These are phyloP conservation scores for Melinopterus prodromus DNA, from an alignment of 2,888 invertebrate species.

Conservation along the genomic window DNA sequence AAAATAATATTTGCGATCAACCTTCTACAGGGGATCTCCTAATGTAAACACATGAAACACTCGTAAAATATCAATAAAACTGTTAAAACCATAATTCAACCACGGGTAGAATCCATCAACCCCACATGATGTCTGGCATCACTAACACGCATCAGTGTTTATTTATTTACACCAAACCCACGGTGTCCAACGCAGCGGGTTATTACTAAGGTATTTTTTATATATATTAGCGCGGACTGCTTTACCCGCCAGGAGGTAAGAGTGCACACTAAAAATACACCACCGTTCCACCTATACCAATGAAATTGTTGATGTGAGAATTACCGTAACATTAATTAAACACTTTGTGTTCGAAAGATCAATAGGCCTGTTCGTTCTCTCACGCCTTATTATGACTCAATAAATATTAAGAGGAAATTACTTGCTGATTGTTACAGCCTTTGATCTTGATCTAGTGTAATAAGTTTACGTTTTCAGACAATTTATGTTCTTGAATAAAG, in stretches of 20 bases:
- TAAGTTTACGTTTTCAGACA: conserved; percentile 14
- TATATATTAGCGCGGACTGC: neutral
- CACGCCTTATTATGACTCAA: neutral
- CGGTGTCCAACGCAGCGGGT: too few species aligned
- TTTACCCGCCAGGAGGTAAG: neutral
- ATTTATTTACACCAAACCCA: too few species aligned
- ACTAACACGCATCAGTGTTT: too few species aligned
- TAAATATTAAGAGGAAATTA: neutral
- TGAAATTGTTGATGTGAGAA: neutral
- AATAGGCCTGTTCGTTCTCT: neutral
- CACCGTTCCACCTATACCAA: neutral
- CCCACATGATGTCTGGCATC: too few species aligned
- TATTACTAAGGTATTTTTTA: too few species aligned
- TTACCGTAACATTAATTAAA: neutral
- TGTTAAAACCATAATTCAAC: too few species aligned
- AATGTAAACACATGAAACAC: too few species aligned
- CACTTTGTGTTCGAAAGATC: neutral
- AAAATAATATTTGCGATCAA: too few species aligned
- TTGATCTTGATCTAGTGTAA: neutral
- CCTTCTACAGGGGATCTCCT: too few species aligned
- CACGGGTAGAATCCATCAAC: too few species aligned
- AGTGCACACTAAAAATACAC: neutral
- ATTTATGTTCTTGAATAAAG: conserved; percentile 16
- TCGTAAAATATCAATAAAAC: too few species aligned
- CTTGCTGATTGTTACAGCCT: neutral